Conservation (phyloP, 1,140 invertebrate genomes). For the Sitodiplosis mosellana region DNA sequence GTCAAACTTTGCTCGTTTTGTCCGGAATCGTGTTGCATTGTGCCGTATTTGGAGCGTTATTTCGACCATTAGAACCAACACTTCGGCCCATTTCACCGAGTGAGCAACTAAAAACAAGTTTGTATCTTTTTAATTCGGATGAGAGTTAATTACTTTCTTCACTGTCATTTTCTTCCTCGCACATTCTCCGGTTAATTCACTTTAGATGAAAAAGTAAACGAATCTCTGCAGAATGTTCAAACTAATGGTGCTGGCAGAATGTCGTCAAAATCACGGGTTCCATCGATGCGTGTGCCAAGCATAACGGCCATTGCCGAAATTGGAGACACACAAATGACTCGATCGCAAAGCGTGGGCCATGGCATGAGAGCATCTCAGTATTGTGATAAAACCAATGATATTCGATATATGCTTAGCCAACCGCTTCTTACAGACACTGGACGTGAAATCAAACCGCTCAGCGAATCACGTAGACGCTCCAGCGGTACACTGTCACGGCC, state of each 20-base stretch:
- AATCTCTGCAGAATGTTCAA: no score
- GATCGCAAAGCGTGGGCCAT: conserved; percentile 21
- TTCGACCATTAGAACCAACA: conserved; percentile 43
- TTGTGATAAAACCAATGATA: neutral
- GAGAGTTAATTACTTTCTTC: no score
- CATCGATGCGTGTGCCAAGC: neutral
- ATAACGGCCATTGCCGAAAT: no score
- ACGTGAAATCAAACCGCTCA: neutral
- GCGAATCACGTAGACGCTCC: conserved; percentile 12
- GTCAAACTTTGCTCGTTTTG: conserved; percentile 59
- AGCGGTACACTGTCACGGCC: conserved; percentile 65
- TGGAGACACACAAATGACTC: conserved; percentile 6
- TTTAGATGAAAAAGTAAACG: no score
- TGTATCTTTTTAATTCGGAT: no score
- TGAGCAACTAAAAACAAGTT: no score
- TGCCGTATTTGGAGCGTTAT: conserved; percentile 65
- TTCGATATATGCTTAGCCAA: conserved; percentile 16
- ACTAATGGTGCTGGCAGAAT: no score
- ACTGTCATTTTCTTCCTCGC: no score
- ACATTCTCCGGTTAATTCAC: no score
- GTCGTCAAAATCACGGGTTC: neutral
- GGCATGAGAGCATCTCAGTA: conserved; percentile 8
- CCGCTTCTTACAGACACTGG: conserved; percentile 16
- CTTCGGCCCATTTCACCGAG: conserved; percentile 6
- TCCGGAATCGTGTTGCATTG: conserved; percentile 66